These are phyloP conservation scores for Zonitis immaculata DNA, from an alignment of 2,888 invertebrate species.

Conservation along the genomic window DNA sequence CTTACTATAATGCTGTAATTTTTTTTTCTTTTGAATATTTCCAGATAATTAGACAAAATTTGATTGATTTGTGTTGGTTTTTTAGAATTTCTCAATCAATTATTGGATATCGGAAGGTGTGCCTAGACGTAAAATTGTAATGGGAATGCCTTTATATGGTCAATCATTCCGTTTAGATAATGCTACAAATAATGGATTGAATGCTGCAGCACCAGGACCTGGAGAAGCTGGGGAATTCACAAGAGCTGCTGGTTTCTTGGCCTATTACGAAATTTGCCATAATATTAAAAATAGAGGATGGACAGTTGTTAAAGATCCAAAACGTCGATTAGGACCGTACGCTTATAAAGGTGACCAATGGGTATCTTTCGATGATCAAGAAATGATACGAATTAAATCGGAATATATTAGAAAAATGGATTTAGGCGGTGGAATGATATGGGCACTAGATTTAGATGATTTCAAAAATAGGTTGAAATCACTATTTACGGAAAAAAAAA, in stretches of 20 bases:
- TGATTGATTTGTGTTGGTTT: conserved; percentile 6
- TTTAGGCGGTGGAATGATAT: conserved; percentile 85
- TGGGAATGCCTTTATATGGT: conserved; percentile 88
- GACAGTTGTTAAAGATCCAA: conserved; percentile 74
- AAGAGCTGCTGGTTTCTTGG: conserved; percentile 76
- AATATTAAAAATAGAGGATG: conserved; percentile 71
- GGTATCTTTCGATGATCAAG: conserved; percentile 84
- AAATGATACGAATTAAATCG: conserved; percentile 74
- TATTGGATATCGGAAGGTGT: conserved; percentile 87
- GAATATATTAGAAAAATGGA: conserved; percentile 70
- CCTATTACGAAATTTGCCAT: conserved; percentile 90
- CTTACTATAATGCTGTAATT: conserved; percentile 77
- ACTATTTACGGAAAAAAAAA: neutral
- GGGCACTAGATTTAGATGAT: conserved; percentile 87
- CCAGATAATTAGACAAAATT: neutral
- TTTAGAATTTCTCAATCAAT: conserved; percentile 77
- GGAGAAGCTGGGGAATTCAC: conserved; percentile 84
- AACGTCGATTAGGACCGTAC: conserved; percentile 79
- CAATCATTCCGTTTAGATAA: conserved; percentile 72
- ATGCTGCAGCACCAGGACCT: conserved; percentile 70
- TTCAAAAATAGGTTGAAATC: conserved; percentile 56
- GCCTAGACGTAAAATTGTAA: conserved; percentile 72
- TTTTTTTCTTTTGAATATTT: neutral
- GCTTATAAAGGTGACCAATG: conserved; percentile 85
- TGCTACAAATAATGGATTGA: conserved; percentile 60